phyloP scores from a whole-genome alignment of 2,797 vertebrate genomes.

The Lepus oiostolus region DNA sequence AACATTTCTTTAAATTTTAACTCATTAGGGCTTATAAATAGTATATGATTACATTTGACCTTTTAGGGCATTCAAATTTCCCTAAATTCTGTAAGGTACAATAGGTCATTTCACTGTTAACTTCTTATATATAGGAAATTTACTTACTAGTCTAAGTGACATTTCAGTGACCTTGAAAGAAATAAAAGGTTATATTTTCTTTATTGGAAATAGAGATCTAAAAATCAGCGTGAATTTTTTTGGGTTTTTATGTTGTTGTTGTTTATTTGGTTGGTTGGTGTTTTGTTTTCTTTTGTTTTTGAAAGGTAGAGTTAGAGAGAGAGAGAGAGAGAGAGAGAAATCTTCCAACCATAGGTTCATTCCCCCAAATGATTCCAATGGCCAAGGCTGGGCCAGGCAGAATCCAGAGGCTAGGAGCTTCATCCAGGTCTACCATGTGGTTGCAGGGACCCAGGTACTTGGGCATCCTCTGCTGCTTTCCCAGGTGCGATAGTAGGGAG shows the following conservation, averaged over 20 bases:
- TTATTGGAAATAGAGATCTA: neutral
- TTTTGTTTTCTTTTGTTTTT: no score
- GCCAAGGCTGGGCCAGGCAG: no score
- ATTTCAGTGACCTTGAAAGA: slow-evolving; percentile 39
- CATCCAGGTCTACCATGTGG: no score
- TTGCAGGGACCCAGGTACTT: no score
- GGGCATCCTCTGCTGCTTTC: no score
- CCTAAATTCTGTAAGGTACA: slow-evolving; percentile 16
- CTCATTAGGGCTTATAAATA: slow-evolving; percentile 8
- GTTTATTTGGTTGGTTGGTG: no score
- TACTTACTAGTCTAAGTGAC: neutral
- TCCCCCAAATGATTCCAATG: no score
- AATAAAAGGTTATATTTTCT: neutral
- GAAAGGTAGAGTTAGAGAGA: no score
- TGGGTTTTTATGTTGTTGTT: neutral
- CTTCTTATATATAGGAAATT: slow-evolving; percentile 13
- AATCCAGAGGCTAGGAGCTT: no score
- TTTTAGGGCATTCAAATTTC: slow-evolving; percentile 17
- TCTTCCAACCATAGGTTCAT: no score
- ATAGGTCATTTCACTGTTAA: slow-evolving; percentile 6
- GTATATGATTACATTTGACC: slow-evolving; percentile 57
- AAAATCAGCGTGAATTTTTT: neutral
- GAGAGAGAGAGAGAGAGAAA: no score
- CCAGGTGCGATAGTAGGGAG: no score
- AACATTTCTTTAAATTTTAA: slow-evolving; percentile 57